These are phyloP conservation scores for Actenoides lindsayi DNA, from an alignment of 2,113 vertebrate species.

Conservation along the genomic window DNA sequence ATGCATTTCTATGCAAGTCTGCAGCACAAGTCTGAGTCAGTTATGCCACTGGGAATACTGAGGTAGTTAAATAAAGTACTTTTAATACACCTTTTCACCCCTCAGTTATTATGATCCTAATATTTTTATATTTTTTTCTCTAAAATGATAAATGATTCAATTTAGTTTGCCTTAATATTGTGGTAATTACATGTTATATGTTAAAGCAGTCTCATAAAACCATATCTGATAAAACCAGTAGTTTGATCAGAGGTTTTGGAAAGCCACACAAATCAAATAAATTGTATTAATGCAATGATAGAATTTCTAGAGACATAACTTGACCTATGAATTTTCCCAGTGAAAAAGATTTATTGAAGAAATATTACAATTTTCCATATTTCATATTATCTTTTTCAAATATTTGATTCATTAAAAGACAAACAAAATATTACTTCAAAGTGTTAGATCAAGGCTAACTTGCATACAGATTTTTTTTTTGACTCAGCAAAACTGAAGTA, in stretches of 20 bases:
- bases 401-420: background rate
- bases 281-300: background rate
- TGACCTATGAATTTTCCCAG: background rate
- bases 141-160: background rate
- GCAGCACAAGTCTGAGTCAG: background rate
- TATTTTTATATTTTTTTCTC: background rate
- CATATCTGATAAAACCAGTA: background rate
- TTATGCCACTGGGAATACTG: background rate
- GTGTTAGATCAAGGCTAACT: background rate
- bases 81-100: background rate
- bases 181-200: background rate
- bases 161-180: background rate
- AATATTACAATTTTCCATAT: background rate
- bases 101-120: background rate
- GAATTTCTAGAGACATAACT: background rate
- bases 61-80: background rate
- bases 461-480: background rate
- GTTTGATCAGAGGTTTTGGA: background rate
- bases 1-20: background rate
- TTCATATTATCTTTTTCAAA: background rate
- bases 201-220: background rate
- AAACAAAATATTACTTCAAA: background rate
- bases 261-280: background rate
- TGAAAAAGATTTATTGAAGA: background rate
- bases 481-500: background rate